Evolutionary conservation across 2,113 vertebrate genomes (phyloP), one percentile per base, ranked within the genome.

Genomic region (Okapia johnstoni): DNA sequence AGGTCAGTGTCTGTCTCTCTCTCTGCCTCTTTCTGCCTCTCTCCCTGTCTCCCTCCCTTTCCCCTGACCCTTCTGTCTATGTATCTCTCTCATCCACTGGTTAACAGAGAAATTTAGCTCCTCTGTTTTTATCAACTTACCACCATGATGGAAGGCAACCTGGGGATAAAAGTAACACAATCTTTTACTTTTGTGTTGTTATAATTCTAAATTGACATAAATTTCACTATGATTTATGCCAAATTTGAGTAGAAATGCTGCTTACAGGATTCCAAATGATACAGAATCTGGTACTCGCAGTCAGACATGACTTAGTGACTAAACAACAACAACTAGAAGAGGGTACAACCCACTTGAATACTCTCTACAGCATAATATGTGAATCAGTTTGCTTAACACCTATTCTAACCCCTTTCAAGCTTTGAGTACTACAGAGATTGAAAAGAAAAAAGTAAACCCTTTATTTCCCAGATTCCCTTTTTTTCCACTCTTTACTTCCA

Each of bases 201-300:
- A 83, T 40, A 54, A 55, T 15, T 83, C 23, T 83, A n/a, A 40
- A 40, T 57, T 92, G 19, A 89, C 76, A 92, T 6, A 95, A 97
- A 96, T 79, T 57, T 95, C 85, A 92, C 48, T 76, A 52, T 60
- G 54, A 94, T 73, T 58, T 60, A 85, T 55, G 50, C 79, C 85
- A 96, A 97, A 94, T 84, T 52, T 96, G 88, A 92, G 40, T 81
- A 60, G 48, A 95, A 87, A 26, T 94, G 95, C 43, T 92, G 21
- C 43, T 92, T 87, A 89, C 4, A 70, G 43, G 93, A 79, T 90
- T 40, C 40, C 50, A 96, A 61, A 85, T 63, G 12, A 83, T 73
- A 70, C 0, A 60, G 40, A 92, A 90, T 80, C 61, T 88, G 54
- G 25, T 73, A 85, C 19, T 76, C 40, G 52, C 52, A 23, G 66